Base-by-base conservation (phyloP, 1,140 invertebrate genomes). In the Pectinophora gossypiella region DNA sequence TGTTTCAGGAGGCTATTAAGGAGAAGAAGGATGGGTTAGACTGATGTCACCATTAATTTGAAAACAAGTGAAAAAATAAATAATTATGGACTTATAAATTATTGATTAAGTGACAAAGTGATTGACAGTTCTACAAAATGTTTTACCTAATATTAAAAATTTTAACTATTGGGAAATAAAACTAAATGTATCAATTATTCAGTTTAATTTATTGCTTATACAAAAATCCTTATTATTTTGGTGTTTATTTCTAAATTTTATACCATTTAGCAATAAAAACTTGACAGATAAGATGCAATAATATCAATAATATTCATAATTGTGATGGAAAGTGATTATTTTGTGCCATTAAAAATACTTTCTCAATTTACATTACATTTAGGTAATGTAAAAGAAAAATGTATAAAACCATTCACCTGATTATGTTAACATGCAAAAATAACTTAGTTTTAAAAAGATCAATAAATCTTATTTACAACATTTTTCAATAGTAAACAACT, bases 11-110 rank as follows among this genome's bases (percentile, higher is more conserved):
- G 80, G 94, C 95, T 20, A 94, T 96, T 20, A 95, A 94, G 70
- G 94, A 95, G 72, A 95, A 95, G 72, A 94, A 94, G 68, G 94
- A 96, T 86, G 94, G 94, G 21, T 89, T 94, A 49, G 94, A 95
- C 88, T 96, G 91, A 90, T 57, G 40, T 27, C 50, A 19, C 19
- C n/a, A n/a, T n/a, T n/a, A n/a, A n/a, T n/a, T n/a, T n/a, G n/a
- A n/a, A n/a, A n/a, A n/a, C n/a, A n/a, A n/a, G n/a, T n/a, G n/a
- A n/a, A n/a, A n/a, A n/a, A n/a, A n/a, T n/a, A n/a, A n/a, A n/a
- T n/a, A n/a, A n/a, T n/a, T n/a, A n/a, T n/a, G n/a, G n/a, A n/a
- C n/a, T n/a, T n/a, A n/a, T n/a, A n/a, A n/a, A n/a, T n/a, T n/a
- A n/a, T n/a, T n/a, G n/a, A n/a, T n/a, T n/a, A n/a, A n/a, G n/a